Base-by-base conservation (phyloP, 2,113 vertebrate species). In the Heterotilapia buettikoferi region DNA sequence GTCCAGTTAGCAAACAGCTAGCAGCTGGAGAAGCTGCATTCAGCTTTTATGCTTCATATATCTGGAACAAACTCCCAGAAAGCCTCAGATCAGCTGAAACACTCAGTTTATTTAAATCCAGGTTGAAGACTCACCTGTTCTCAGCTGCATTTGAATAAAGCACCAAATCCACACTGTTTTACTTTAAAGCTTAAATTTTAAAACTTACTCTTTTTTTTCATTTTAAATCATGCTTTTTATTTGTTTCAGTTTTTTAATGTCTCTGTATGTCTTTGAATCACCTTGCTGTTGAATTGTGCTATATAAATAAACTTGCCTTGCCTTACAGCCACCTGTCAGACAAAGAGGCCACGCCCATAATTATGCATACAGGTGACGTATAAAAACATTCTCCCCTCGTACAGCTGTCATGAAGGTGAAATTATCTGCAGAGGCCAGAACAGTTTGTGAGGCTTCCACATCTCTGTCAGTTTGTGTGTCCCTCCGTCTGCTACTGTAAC, bases 401-500 rank as follows among this genome's bases (percentile, higher is more conserved):
- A 68, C 63, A 3, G n/a, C 11, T 71, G 36, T 43, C 36, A 24
- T 14, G 36, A 40, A 68, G 33, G 11, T 38, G 61, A 68, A 38
- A 68, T 68, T 24, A 40, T 21, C 36, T 68, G 29, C 14, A 33
- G 56, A 31, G 8, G 7, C 5, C 57, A 18, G 11, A 29, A 29
- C 24, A 57, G 26, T 61, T 14, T 6, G 52, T 61, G 57, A 31
- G 57, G 29, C 26, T 61, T 61, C 29, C 26, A 61, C 16, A 5
- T 52, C 7, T 52, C 7, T 19, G 18, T 33, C 29, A 10, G 29
- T 31, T 36, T 33, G 14, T 33, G 14, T 24, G 13, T 71, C 38
- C 66, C 21, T 24, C 38, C 5, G 1, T 0, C n/a, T 71, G 66
- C n/a, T 6, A 24, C n/a, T 24, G 66, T 19, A n/a, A 45, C 21